Conservation (phyloP, 2,797 vertebrate genomes). For the Aplochiton taeniatus region DNA sequence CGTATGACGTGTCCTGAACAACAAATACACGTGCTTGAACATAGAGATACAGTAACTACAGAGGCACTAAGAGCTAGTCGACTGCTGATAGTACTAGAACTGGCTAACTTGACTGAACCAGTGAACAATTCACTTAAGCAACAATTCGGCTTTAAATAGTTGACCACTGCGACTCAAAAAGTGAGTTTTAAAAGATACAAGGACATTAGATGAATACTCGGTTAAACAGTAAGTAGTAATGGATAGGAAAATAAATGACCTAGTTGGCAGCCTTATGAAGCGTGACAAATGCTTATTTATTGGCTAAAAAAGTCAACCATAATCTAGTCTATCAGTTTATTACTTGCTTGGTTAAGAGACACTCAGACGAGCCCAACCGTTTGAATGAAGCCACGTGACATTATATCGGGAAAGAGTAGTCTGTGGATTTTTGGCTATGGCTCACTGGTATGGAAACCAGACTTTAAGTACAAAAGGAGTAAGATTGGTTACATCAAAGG, state of each 20-base stretch:
- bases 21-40: constrained; percentile 60
- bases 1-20: constrained; percentile 30
- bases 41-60: not conserved
- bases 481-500: constrained; percentile 87
- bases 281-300: constrained; percentile 38
- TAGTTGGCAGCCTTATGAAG: constrained; percentile 36
- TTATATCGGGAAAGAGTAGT: constrained; percentile 52
- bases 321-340: too few relatives aligned
- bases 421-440: constrained; percentile 96
- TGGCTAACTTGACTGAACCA: too few relatives aligned
- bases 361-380: not conserved
- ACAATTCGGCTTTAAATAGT: too few relatives aligned
- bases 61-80: too few relatives aligned
- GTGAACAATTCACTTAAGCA: too few relatives aligned
- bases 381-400: constrained; percentile 66
- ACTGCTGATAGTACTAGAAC: too few relatives aligned
- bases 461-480: constrained; percentile 84
- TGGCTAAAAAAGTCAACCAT: constrained; percentile 40
- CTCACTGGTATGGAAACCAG: constrained; percentile 92
- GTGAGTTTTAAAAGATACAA: too few relatives aligned
- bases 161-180: too few relatives aligned
- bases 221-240: too few relatives aligned
- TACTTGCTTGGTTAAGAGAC: not conserved
- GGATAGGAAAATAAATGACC: constrained; percentile 4
- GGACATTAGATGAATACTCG: too few relatives aligned